Evolutionary conservation across 1,140 invertebrate genomes (phyloP).

Genomic region (Magallana ariakensis): DNA sequence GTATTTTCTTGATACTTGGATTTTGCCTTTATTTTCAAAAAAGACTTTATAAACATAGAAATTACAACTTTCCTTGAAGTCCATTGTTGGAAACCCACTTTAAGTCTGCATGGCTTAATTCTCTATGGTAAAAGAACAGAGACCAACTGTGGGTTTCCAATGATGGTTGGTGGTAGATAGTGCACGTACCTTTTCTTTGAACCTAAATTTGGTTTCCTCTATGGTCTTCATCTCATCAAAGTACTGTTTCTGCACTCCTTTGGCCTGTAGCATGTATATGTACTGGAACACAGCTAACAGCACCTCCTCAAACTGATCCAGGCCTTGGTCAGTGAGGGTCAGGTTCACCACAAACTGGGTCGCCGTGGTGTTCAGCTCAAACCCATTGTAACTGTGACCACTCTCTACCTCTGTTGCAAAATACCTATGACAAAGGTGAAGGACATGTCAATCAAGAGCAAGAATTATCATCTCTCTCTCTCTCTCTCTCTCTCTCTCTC

Average conservation of each 20-base stretch:
- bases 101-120: too few relatives aligned
- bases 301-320: conserved; percentile 71
- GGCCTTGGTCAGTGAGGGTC: conserved; percentile 73
- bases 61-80: too few relatives aligned
- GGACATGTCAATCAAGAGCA: background rate
- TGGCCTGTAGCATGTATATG: conserved; percentile 68
- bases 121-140: too few relatives aligned
- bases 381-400: conserved; percentile 72
- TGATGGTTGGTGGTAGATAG: too few relatives aligned
- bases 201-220: conserved; percentile 75
- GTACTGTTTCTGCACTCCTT: conserved; percentile 66
- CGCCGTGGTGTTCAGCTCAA: conserved; percentile 73
- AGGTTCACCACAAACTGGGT: conserved; percentile 70
- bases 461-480: too few relatives aligned
- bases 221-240: conserved; percentile 75
- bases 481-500: too few relatives aligned
- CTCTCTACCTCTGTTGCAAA: conserved; percentile 70
- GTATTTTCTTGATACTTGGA: too few relatives aligned
- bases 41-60: too few relatives aligned
- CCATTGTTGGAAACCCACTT: too few relatives aligned
- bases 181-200: conserved; percentile 73
- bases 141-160: too few relatives aligned
- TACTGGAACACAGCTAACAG: conserved; percentile 73
- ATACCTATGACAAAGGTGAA: conserved; percentile 58
- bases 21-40: too few relatives aligned